Base-by-base conservation (phyloP, 1,140 invertebrate genomes). In the Temnothorax longispinosus region DNA sequence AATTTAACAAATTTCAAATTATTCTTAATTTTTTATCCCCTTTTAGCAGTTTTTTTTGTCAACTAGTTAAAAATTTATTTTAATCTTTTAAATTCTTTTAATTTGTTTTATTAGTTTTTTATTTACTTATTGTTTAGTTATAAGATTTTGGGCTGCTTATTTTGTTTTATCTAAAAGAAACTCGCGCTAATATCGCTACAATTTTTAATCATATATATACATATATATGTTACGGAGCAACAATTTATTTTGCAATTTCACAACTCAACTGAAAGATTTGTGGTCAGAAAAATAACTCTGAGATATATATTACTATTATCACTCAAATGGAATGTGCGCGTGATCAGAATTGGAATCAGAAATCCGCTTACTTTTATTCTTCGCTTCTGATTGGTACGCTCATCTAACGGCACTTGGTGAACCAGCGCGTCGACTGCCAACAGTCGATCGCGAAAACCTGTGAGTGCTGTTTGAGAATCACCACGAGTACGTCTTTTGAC, bases 391-490 rank as follows among this genome's bases (percentile, higher is more conserved):
- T 93, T 94, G 93, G 93, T 81, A 64, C 87, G 80, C 32, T 50
- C 47, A 74, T 65, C 62, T 94, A 94, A 94, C 93, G 93, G 93
- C 72, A 94, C 91, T 90, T 91, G 44, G 89, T 87, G 81, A 86
- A 84, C 90, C 62, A 77, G 74, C 64, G 69, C 75, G 80, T 64
- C 58, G 81, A 69, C 71, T 85, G 84, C 80, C 87, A 60, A 81
- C 76, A 89, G 74, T 76, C 64, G 86, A 56, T 82, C 65, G 76
- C 67, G 60, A 77, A 80, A 75, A 76, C 67, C 15, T 56, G 84
- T 32, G 35, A 78, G 76, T 67, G 62, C 56, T 52, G 86, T 67
- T 88, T 84, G 86, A 82, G 89, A 18, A 84, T 84, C 89, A 69
- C 56, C 75, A 72, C 35, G 81, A 82, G 27, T 27, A 38, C 0